Evolutionary conservation across 2,888 invertebrate genomes (phyloP), one percentile per base, ranked within the genome.

Genomic region (Drosophila seclusa): DNA sequence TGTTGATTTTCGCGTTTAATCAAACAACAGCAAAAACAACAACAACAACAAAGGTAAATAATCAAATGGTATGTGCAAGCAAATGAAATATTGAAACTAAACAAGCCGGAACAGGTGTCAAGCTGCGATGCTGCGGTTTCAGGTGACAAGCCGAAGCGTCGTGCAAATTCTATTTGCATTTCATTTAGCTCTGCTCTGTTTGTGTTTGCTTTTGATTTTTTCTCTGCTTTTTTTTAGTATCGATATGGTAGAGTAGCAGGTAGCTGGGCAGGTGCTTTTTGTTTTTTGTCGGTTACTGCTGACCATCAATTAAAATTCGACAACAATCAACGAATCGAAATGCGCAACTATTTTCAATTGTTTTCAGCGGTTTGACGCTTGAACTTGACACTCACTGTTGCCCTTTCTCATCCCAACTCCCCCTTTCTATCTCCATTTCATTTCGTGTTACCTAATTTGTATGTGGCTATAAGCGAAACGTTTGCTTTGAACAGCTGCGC

Each of bases 71-170:
- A 84, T 88, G 83, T 83, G 87, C 73, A 83, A 90, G 77, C 79
- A 81, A 79, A 83, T 89, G 85, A 90, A 89, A 89, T 87, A 87
- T 90, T 87, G 87, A 87, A 87, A 82, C 87, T 77, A 90, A 90
- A 81, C 90, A 90, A 87, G 64, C 77, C 76, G 81, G 73, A 84
- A 87, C 87, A 87, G 90, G 90, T 87, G 90, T 87, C 90, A 86
- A 42, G 6, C 53, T 32, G 32, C 10, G 31, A 21, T 31, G 21
- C 27, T 60, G 29, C 38, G 62, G 67, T 82, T 79, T 70, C 77
- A 76, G 66, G 65, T 81, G 83, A 74, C 83, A 83, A 68, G 57
- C 66, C 31, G 38, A 84, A 68, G 24, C 64, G 86, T 69, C 69
- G 59, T 18, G 42, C 62, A 82, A 63, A 83, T 73, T 76, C 73